phyloP scores from a whole-genome alignment of 1,140 invertebrate genomes.

The Anastatus disparis region DNA sequence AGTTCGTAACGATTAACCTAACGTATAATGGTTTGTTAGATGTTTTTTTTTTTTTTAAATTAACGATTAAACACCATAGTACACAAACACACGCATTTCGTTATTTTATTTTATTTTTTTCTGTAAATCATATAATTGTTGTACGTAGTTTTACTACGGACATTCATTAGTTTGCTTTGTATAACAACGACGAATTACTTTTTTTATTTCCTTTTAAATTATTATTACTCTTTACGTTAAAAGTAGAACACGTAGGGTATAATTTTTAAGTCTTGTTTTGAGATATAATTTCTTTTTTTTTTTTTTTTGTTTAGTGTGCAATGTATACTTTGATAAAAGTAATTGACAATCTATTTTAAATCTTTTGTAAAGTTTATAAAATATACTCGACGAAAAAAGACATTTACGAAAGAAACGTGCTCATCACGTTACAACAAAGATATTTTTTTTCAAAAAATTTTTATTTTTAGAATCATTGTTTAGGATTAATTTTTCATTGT shows the following conservation, averaged over 20 bases:
- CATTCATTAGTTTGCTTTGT: background rate
- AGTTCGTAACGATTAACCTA: constrained; percentile 6
- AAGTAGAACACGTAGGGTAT: constrained; percentile 9
- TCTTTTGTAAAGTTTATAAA: constrained; percentile 11
- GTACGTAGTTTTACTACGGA: background rate
- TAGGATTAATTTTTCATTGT: background rate
- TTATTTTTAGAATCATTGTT: background rate
- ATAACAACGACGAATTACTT: constrained; percentile 8
- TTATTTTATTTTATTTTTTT: background rate
- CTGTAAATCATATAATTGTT: background rate
- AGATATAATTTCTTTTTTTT: too few relatives aligned
- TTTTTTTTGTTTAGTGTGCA: background rate
- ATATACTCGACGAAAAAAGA: background rate
- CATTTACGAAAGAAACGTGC: background rate
- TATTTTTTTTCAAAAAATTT: background rate
- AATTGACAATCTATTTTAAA: constrained; percentile 10
- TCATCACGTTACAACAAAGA: background rate
- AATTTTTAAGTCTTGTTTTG: constrained; percentile 23
- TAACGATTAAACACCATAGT: too few relatives aligned
- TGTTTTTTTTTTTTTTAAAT: background rate
- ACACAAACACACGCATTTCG: too few relatives aligned
- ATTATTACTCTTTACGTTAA: constrained; percentile 8
- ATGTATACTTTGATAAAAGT: background rate
- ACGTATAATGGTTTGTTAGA: constrained; percentile 38
- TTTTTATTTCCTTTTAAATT: background rate